Base-by-base conservation (phyloP, 2,888 invertebrate species). In the Cordilura impudica region DNA sequence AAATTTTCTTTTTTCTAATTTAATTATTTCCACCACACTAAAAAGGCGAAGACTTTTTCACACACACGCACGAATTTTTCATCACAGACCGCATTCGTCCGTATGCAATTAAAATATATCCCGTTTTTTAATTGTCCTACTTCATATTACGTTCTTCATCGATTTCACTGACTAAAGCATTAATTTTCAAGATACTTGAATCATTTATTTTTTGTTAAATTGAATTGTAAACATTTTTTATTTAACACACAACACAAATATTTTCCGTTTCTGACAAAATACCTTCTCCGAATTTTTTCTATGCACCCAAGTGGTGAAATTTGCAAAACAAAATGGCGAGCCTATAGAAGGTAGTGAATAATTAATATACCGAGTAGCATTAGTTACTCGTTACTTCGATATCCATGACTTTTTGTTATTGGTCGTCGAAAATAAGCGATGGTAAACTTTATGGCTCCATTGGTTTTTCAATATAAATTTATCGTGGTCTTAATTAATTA, bases 1-100 rank as follows among this genome's bases (percentile, higher is more conserved):
- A 56, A 43, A 43, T 43, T 58, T n/a, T 43, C 10, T 45, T 61
- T 53, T 66, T 54, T 26, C 10, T 65, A 74, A 78, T 78, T 81
- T 73, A 61, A 72, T 81, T 83, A n/a, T n/a, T 83, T 83, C 83
- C 84, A 84, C 83, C 84, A 84, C 84, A 83, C 81, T 76, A 74
- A 39, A 39, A 82, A 83, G 82, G 82, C 81, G 81, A 84, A 84
- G 81, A 82, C 81, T 83, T 83, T 83, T 83, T 76, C 39, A 26
- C 54, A 75, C 69, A 75, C 78, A 76, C 61, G 14, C 49, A 66
- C 71, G 51, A 61, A 23, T 74, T 78, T 67, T 75, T 61, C 26
- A 75, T 71, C 61, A 45, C 78, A 73, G 72, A 67, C 67, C 67
- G 60, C n/a, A n/a, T n/a, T 43, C 35, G 31, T 16, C 75, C 71